phyloP scores from a whole-genome alignment of 2,888 invertebrate genomes.

The Pherbina coryleti region DNA sequence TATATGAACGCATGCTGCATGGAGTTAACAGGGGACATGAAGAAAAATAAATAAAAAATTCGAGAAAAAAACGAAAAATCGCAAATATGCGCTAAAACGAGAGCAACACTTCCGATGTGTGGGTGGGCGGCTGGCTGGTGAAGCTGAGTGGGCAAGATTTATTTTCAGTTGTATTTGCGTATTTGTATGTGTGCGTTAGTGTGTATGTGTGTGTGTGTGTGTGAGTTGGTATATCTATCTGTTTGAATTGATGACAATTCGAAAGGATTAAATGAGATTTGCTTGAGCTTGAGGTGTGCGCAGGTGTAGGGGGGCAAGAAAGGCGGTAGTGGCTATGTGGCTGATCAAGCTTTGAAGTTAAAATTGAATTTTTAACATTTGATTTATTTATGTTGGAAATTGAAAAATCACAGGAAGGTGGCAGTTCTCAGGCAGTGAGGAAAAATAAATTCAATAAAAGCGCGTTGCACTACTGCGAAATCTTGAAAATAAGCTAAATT shows the following conservation, averaged over 20 bases:
- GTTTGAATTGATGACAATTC: slow-evolving; percentile 22
- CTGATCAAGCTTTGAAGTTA: neutral
- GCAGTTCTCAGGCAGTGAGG: no score
- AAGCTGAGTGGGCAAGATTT: neutral
- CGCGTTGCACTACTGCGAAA: no score
- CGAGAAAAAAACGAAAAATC: neutral
- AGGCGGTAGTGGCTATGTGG: no score
- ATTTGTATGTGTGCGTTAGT: neutral
- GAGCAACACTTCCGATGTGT: neutral
- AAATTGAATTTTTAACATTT: slow-evolving; percentile 11
- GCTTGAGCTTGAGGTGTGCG: neutral
- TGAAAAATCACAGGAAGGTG: neutral
- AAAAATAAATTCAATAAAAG: no score
- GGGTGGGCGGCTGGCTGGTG: neutral
- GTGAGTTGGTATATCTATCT: neutral
- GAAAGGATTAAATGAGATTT: slow-evolving; percentile 13
- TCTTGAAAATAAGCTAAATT: no score
- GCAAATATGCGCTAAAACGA: neutral
- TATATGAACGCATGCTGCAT: neutral
- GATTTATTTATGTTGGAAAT: slow-evolving; percentile 17
- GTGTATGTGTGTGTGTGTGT: neutral
- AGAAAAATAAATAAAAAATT: no score
- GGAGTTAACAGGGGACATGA: no score
- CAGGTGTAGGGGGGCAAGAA: neutral
- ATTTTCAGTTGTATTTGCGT: slow-evolving; percentile 8